These are phyloP conservation scores for Notothenia rossii DNA, from an alignment of 2,113 vertebrate species.

Conservation along the genomic window DNA sequence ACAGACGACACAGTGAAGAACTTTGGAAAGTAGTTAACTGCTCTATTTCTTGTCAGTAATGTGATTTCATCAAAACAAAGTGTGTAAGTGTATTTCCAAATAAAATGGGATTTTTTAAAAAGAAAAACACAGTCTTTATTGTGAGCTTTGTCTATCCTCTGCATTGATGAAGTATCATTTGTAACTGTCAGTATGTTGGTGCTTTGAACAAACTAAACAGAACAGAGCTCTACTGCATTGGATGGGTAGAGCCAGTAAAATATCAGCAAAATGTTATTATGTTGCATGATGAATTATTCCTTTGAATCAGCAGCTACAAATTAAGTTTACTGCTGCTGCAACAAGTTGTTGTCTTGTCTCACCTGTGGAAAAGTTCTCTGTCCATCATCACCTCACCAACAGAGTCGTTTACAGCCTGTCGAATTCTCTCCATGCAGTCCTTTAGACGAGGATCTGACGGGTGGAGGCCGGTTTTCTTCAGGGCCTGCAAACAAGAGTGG, in stretches of 20 bases:
- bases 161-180: background rate
- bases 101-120: background rate
- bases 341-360: slow-evolving; percentile 45
- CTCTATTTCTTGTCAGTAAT: too few species aligned
- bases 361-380: slow-evolving; percentile 89
- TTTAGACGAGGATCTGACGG: slow-evolving; percentile 88
- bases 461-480: slow-evolving; percentile 87
- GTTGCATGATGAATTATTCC: background rate
- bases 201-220: background rate
- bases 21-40: background rate
- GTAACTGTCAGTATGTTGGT: too few species aligned
- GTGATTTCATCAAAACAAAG: too few species aligned
- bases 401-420: slow-evolving; percentile 79
- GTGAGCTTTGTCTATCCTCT: background rate
- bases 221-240: background rate
- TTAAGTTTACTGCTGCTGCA: background rate
- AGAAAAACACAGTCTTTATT: background rate
- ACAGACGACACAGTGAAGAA: background rate
- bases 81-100: background rate
- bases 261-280: background rate
- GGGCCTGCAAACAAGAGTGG: slow-evolving; percentile 72
- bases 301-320: background rate
- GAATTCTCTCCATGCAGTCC: slow-evolving; percentile 86
- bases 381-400: slow-evolving; percentile 86
- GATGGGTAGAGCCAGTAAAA: background rate